These are phyloP conservation scores for Corapipo altera DNA, from an alignment of 2,113 vertebrate species.

Conservation along the genomic window DNA sequence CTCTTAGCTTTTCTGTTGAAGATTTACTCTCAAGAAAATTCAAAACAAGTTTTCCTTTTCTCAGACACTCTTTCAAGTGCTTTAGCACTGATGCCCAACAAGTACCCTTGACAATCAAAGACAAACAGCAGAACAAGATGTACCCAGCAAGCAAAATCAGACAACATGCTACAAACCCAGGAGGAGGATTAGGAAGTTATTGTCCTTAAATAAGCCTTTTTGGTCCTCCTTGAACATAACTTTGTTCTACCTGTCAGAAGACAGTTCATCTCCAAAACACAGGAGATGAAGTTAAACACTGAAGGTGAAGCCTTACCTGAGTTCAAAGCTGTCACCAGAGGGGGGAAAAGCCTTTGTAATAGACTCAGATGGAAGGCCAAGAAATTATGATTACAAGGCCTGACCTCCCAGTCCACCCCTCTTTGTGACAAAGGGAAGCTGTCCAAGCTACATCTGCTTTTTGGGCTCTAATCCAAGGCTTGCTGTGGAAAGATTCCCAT, in stretches of 20 bases:
- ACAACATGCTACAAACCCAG: neutral
- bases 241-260: neutral
- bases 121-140: neutral
- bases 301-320: neutral
- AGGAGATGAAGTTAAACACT: neutral
- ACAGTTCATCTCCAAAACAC: neutral
- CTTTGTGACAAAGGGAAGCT: neutral
- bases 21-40: neutral
- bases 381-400: neutral
- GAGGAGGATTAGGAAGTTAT: neutral
- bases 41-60: neutral
- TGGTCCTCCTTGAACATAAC: neutral
- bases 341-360: neutral
- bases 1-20: neutral
- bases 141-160: neutral
- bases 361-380: neutral
- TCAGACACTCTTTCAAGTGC: neutral
- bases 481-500: constrained; percentile 6
- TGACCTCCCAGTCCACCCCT: neutral
- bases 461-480: constrained; percentile 10
- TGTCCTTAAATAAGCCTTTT: neutral
- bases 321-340: neutral
- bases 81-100: neutral
- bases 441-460: constrained; percentile 7
- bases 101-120: neutral